These are phyloP conservation scores for Phrixothrix hirtus DNA, from an alignment of 2,888 invertebrate species.

Conservation along the genomic window DNA sequence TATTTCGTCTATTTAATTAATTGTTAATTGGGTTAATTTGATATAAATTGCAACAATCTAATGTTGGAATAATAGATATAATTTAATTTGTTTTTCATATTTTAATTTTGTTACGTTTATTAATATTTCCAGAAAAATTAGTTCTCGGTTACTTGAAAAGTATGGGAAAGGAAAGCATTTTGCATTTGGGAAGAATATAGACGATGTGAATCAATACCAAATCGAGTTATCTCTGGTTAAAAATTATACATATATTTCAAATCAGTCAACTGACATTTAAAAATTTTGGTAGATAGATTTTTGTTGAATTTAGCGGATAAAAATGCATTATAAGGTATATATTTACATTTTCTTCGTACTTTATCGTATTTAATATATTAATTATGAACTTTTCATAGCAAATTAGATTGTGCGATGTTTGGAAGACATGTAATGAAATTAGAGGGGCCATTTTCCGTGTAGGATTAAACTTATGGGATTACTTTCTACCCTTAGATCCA, in stretches of 20 bases:
- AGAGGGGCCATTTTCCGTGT: conserved; percentile 74
- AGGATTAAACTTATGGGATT: conserved; percentile 72
- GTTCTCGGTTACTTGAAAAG: too few relatives aligned
- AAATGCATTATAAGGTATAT: conserved; percentile 15
- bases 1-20: too few relatives aligned
- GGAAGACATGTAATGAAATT: conserved; percentile 82
- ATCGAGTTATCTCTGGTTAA: too few relatives aligned
- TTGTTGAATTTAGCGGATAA: not conserved
- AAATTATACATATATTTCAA: not conserved
- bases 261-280: not conserved
- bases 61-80: too few relatives aligned
- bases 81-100: too few relatives aligned
- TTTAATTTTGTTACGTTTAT: too few relatives aligned
- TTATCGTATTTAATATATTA: not conserved
- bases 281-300: conserved; percentile 12
- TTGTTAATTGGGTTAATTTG: too few relatives aligned
- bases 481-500: conserved; percentile 71
- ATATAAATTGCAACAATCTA: too few relatives aligned
- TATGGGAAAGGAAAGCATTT: too few relatives aligned
- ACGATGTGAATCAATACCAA: too few relatives aligned
- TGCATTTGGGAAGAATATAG: too few relatives aligned
- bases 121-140: too few relatives aligned
- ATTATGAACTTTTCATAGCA: conserved; percentile 40
- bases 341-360: not conserved
- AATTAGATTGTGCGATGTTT: conserved; percentile 66